phyloP scores from a whole-genome alignment of 2,797 vertebrate genomes.

The Corythornis leucogaster region DNA sequence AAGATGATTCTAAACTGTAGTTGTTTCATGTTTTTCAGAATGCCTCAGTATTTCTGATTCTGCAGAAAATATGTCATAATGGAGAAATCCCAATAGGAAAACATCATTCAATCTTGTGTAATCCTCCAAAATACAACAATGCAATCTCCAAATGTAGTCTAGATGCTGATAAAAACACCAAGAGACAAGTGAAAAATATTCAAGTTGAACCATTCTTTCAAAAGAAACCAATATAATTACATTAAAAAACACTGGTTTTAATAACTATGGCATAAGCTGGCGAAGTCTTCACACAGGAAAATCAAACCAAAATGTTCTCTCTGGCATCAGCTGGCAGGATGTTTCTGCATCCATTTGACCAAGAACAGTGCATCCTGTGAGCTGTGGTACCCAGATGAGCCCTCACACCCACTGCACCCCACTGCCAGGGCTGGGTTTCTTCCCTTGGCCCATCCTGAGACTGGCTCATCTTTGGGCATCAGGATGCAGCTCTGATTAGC shows the following conservation, averaged over 20 bases:
- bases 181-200: neutral
- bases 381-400: neutral
- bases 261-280: neutral
- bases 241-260: neutral
- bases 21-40: neutral
- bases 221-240: neutral
- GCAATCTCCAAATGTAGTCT: neutral
- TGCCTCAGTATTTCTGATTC: neutral
- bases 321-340: neutral
- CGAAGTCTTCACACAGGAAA: neutral
- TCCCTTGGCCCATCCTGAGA: neutral
- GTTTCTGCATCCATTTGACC: neutral
- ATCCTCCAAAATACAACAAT: neutral
- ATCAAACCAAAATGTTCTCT: neutral
- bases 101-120: neutral
- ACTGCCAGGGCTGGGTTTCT: neutral
- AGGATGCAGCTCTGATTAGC: neutral
- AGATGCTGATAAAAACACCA: neutral
- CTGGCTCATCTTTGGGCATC: neutral
- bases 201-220: neutral
- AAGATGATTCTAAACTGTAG: neutral
- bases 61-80: neutral
- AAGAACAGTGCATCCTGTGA: neutral
- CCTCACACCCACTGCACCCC: neutral
- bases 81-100: neutral